Evolutionary conservation across 2,888 invertebrate genomes (phyloP).

Genomic region (Glyphotaelius pellucidus): DNA sequence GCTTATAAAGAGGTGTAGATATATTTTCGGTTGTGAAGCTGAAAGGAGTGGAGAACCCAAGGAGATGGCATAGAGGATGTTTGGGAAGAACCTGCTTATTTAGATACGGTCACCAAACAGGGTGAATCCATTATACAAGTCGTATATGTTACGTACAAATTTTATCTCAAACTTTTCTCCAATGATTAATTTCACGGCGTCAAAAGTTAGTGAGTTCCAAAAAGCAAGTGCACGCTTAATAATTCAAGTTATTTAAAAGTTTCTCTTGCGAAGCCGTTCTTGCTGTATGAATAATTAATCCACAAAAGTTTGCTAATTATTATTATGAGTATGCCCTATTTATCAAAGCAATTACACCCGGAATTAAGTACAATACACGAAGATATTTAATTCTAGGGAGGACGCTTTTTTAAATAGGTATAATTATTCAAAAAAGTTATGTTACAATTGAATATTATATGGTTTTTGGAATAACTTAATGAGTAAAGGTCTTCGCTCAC

Average conservation of each 20-base stretch:
- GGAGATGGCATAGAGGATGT: too few species aligned
- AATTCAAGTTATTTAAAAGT: neutral
- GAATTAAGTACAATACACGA: neutral
- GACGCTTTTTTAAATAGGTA: neutral
- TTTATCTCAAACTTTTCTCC: neutral
- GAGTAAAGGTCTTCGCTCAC: too few species aligned
- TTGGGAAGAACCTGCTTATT: too few species aligned
- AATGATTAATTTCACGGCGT: neutral
- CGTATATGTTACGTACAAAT: neutral
- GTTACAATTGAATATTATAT: too few species aligned
- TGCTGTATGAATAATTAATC: neutral
- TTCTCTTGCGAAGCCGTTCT: neutral
- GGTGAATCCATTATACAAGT: neutral
- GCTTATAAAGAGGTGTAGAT: neutral
- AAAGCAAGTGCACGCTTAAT: neutral
- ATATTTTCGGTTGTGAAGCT: neutral
- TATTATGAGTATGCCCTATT: neutral
- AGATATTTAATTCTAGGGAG: neutral
- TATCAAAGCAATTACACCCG: conserved; percentile 2
- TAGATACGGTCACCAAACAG: too few species aligned
- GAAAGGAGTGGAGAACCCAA: too few species aligned
- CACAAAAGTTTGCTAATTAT: neutral
- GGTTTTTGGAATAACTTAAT: too few species aligned
- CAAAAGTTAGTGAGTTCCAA: neutral
- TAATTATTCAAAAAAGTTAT: too few species aligned